A percentile compares a stretch with the other conserved stretches of the same genome.
Conservation (phyloP, 2,113 vertebrate species). For the Heteronetta atricapilla region DNA sequence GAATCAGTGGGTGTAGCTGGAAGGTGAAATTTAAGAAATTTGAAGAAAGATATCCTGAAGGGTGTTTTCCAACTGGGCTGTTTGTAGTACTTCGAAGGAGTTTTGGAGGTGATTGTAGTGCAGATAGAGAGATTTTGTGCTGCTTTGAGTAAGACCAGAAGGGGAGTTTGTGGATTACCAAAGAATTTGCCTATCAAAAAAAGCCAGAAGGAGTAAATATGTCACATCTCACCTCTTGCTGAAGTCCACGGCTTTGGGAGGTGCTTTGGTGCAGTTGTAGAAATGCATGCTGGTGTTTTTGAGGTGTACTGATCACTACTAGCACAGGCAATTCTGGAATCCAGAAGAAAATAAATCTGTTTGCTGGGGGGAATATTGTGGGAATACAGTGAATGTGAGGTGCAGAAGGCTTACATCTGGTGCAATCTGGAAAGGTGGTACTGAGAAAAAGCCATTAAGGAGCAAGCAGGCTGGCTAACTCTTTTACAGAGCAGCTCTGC, state of each 20-base stretch:
- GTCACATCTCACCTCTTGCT: not conserved
- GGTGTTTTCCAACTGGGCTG: not conserved
- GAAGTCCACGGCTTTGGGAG: not conserved
- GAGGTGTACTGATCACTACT: too few relatives aligned
- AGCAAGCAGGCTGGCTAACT: not conserved
- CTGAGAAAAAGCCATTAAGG: not conserved
- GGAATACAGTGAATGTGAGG: rapidly evolving
- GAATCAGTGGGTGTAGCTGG: not conserved
- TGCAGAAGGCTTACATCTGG: not conserved
- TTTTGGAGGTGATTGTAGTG: not conserved
- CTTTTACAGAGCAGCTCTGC: not conserved
- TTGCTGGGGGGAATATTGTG: rapidly evolving
- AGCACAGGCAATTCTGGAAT: not conserved
- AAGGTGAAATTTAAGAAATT: not conserved
- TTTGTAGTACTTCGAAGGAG: not conserved
- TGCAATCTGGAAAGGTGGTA: not conserved
- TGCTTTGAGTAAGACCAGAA: not conserved
- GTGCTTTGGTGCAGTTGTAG: not conserved
- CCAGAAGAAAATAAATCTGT: not conserved
- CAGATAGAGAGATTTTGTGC: not conserved
- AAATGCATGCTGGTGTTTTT: not conserved
- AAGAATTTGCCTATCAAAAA: not conserved
- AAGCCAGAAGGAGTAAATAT: not conserved
- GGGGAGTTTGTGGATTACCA: not conserved
- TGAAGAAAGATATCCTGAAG: not conserved